Evolutionary conservation across 2,888 invertebrate genomes (phyloP).

Genomic region (Scaptomyza cyrtandrae): DNA sequence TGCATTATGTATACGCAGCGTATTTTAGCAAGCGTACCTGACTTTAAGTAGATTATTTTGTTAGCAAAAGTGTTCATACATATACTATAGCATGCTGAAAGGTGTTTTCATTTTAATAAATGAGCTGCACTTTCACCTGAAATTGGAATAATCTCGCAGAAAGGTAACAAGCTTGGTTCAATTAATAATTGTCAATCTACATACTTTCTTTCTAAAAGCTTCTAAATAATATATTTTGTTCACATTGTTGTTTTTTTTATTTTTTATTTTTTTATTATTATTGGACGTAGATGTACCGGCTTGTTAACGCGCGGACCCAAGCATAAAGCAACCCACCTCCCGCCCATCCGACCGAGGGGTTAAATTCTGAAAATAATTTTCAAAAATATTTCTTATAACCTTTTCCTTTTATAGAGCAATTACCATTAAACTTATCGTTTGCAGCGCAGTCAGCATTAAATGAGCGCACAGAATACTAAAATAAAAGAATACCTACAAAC

Average conservation of each 20-base stretch:
- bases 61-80: constrained; percentile 35
- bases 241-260: no score
- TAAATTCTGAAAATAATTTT: not conserved
- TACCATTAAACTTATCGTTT: constrained; percentile 42
- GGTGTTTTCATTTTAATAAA: constrained; percentile 11
- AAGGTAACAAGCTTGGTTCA: not conserved
- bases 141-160: not conserved
- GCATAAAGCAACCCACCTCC: no score
- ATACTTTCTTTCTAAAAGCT: not conserved
- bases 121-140: not conserved
- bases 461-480: constrained; percentile 23
- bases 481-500: constrained; percentile 12
- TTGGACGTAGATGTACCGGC: no score
- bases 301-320: no score
- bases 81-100: not conserved
- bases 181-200: not conserved
- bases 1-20: constrained; percentile 54
- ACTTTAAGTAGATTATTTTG: constrained; percentile 45
- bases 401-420: constrained; percentile 39
- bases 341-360: no score
- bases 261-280: no score
- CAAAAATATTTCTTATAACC: not conserved
- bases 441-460: constrained; percentile 40
- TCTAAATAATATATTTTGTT: not conserved
- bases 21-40: constrained; percentile 16